These are phyloP conservation scores for Oncorhynchus kisutch DNA, from an alignment of 2,113 vertebrate species.

Conservation along the genomic window DNA sequence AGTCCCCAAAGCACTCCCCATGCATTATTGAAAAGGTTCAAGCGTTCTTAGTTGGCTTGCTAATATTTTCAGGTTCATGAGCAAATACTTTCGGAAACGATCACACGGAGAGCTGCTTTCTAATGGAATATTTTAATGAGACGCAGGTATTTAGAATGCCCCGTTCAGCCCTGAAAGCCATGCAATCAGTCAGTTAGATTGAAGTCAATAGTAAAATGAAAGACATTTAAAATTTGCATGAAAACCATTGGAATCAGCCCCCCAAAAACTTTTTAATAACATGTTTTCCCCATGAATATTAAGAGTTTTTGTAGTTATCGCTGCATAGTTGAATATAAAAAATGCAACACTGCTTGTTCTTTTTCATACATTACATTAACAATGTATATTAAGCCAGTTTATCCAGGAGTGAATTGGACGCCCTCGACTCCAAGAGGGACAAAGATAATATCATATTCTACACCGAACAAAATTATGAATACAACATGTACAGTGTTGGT, in stretches of 20 bases:
- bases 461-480: too few relatives aligned
- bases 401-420: too few relatives aligned
- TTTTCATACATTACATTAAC: too few relatives aligned
- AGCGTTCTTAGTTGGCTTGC: constrained; percentile 12
- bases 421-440: too few relatives aligned
- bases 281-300: too few relatives aligned
- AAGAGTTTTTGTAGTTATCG: too few relatives aligned
- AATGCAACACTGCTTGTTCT: too few relatives aligned
- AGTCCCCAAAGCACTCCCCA: constrained; percentile 1
- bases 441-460: too few relatives aligned
- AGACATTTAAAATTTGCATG: background rate
- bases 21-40: constrained; percentile 42
- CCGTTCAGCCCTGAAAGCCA: constrained; percentile 12
- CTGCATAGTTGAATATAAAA: too few relatives aligned
- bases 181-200: constrained; percentile 35
- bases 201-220: background rate
- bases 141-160: constrained; percentile 41
- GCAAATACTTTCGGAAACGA: constrained; percentile 17
- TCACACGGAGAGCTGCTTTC: constrained; percentile 8
- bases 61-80: constrained; percentile 23
- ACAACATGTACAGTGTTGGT: too few relatives aligned
- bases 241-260: background rate
- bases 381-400: too few relatives aligned
- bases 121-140: constrained; percentile 47
- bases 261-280: too few relatives aligned